Evolutionary conservation across 2,888 invertebrate genomes (phyloP).

Genomic region (Terebella lapidaria): DNA sequence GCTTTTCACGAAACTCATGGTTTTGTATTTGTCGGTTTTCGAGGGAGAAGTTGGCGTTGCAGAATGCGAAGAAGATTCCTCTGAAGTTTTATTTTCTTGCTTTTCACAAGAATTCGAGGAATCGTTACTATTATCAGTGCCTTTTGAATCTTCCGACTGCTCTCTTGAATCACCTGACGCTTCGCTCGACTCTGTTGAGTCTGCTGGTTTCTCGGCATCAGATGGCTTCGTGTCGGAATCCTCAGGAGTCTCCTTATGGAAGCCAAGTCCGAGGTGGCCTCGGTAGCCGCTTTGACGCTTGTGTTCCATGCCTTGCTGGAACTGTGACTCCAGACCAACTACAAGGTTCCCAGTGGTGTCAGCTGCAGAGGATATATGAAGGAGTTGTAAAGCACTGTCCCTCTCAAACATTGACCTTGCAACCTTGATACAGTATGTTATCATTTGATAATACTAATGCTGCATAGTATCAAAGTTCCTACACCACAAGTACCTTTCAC

Average conservation of each 20-base stretch:
- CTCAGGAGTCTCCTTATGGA: slow-evolving; percentile 21
- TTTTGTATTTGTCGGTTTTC: not conserved
- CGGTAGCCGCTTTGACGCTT: slow-evolving; percentile 33
- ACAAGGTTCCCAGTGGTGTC: slow-evolving; percentile 21
- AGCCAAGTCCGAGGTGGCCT: slow-evolving; percentile 45
- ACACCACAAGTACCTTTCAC: too few species aligned
- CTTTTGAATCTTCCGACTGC: not conserved
- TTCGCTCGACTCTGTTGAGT: not conserved
- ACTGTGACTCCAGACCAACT: slow-evolving; percentile 40
- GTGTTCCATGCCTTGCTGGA: slow-evolving; percentile 39
- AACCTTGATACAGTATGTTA: too few species aligned
- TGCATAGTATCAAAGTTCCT: too few species aligned
- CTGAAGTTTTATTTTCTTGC: too few species aligned
- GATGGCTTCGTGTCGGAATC: not conserved
- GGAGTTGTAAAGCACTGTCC: not conserved
- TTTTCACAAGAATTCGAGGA: too few species aligned
- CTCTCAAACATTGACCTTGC: too few species aligned
- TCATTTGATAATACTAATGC: too few species aligned
- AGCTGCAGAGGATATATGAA: slow-evolving; percentile 9
- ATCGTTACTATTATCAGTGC: not conserved
- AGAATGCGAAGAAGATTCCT: not conserved
- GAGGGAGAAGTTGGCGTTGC: not conserved
- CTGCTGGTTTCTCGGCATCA: not conserved
- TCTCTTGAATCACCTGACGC: not conserved
- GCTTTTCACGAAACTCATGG: not conserved